These are phyloP conservation scores for Pristiophorus japonicus DNA, from an alignment of 2,113 vertebrate genomes.

Conservation along the genomic window DNA sequence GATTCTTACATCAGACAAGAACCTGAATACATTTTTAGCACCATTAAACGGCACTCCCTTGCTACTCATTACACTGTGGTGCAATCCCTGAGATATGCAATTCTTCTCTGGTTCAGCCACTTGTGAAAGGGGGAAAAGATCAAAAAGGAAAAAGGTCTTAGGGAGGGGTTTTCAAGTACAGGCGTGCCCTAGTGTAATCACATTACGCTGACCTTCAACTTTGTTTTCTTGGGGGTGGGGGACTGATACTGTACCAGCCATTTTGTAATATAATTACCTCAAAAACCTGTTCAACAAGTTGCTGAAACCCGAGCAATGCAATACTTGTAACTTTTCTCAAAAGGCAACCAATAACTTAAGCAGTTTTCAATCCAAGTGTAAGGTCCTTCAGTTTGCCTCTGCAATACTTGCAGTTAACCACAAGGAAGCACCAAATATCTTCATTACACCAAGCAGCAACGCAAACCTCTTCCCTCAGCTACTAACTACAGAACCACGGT, in stretches of 20 bases:
- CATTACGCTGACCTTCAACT: not conserved
- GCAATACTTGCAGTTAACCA: not conserved
- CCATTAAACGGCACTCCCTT: not conserved
- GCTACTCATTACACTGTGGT: not conserved
- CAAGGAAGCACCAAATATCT: constrained; percentile 1
- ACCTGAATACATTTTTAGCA: not conserved
- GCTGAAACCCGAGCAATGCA: not conserved
- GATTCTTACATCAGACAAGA: not conserved
- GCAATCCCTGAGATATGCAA: not conserved
- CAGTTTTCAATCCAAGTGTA: too few species aligned
- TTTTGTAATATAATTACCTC: not conserved
- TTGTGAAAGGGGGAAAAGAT: too few species aligned
- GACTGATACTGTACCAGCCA: not conserved
- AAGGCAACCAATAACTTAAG: not conserved
- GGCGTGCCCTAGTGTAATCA: not conserved
- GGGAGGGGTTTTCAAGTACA: not conserved
- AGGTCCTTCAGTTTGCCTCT: not conserved
- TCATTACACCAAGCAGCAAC: not conserved
- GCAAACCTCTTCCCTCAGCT: not conserved
- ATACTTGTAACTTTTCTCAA: not conserved
- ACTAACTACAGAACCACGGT: not conserved
- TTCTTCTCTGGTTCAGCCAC: not conserved
- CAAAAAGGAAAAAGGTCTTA: not conserved
- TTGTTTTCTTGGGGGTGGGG: not conserved
- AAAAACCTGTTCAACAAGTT: not conserved